phyloP scores from a whole-genome alignment of 2,888 invertebrate genomes.

The Marasmarcha lunaedactyla region DNA sequence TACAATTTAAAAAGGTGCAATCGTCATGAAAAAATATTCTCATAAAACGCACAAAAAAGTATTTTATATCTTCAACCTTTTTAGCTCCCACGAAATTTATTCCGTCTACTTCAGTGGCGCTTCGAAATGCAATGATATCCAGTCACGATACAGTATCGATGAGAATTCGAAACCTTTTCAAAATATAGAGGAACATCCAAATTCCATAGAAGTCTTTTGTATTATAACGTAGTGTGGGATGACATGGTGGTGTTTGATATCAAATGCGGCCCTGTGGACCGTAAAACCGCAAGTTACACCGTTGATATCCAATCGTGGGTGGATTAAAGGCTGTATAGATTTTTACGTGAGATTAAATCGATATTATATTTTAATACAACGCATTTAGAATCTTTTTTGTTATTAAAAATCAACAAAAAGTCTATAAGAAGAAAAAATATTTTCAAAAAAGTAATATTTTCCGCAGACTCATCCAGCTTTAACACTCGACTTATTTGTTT shows the following conservation, averaged over 20 bases:
- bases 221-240: neutral
- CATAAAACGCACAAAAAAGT: conserved; percentile 25
- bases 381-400: too few relatives aligned
- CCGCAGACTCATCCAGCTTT: neutral
- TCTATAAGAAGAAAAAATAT: neutral
- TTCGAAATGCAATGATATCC: conserved; percentile 24
- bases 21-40: too few relatives aligned
- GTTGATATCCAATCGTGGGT: conserved; percentile 5
- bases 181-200: neutral
- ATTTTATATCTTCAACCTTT: conserved; percentile 15
- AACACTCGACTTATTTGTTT: neutral
- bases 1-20: too few relatives aligned
- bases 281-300: conserved; percentile 34
- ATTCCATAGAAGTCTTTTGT: neutral
- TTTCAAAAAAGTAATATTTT: neutral
- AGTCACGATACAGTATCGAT: conserved; percentile 24
- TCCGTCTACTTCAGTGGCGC: conserved; percentile 49
- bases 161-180: conserved; percentile 17
- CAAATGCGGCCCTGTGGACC: conserved; percentile 29
- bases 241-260: conserved; percentile 21
- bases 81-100: conserved; percentile 38
- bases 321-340: neutral
- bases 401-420: too few relatives aligned
- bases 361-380: too few relatives aligned
- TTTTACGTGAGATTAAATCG: too few relatives aligned